Percentiles rank a stretch among this genome's conserved stretches.
These are phyloP conservation scores for Silvanus unidentatus DNA, from an alignment of 2,888 invertebrate species.

Conservation along the genomic window DNA sequence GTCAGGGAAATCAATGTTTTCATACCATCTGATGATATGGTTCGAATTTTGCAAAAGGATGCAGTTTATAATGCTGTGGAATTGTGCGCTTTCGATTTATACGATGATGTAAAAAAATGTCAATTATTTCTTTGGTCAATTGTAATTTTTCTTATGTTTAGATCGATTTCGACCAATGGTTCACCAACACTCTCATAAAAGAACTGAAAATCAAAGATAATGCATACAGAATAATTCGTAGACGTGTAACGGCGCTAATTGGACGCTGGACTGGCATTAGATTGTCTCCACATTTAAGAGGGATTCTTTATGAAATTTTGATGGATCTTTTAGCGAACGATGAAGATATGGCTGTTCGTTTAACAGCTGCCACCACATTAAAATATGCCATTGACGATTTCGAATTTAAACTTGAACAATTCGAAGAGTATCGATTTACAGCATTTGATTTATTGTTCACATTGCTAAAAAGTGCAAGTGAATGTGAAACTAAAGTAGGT, in stretches of 20 bases:
- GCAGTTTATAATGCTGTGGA: slow-evolving; percentile 92
- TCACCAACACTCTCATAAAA: slow-evolving; percentile 70
- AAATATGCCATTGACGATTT: slow-evolving; percentile 85
- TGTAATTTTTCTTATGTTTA: slow-evolving; percentile 36
- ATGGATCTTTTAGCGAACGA: slow-evolving; percentile 65
- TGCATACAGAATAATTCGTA: slow-evolving; percentile 76
- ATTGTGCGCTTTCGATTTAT: slow-evolving; percentile 80
- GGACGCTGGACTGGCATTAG: slow-evolving; percentile 80
- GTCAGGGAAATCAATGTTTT: slow-evolving; percentile 62
- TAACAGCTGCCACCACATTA: slow-evolving; percentile 81
- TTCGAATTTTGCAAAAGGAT: slow-evolving; percentile 79
- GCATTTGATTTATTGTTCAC: slow-evolving; percentile 75
- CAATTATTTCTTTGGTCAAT: too few species aligned
- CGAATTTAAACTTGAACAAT: slow-evolving; percentile 82
- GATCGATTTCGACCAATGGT: slow-evolving; percentile 92
- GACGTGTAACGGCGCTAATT: slow-evolving; percentile 79
- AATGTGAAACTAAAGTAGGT: slow-evolving; percentile 84
- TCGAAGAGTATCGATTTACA: slow-evolving; percentile 74
- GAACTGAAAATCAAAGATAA: slow-evolving; percentile 78
- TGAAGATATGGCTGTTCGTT: slow-evolving; percentile 84
- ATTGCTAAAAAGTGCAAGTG: slow-evolving; percentile 78
- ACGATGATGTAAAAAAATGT: slow-evolving; percentile 68
- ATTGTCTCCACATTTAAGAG: slow-evolving; percentile 70
- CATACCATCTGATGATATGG: slow-evolving; percentile 64
- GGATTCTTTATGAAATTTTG: slow-evolving; percentile 73